Evolutionary conservation across 2,797 vertebrate genomes (phyloP).

Genomic region (Alouatta caraya): DNA sequence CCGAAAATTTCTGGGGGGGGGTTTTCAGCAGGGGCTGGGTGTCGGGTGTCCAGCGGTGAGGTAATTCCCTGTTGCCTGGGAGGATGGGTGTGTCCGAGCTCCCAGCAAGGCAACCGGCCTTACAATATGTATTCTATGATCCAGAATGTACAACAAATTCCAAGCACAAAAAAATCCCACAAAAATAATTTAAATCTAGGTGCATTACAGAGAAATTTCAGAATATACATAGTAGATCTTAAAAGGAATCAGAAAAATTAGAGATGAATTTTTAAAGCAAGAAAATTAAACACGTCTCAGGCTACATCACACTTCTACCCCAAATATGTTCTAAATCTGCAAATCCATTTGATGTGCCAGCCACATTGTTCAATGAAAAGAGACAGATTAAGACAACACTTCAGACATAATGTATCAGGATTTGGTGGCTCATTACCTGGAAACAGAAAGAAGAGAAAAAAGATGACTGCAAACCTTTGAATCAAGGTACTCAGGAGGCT

Average conservation of each 20-base stretch:
- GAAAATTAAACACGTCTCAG: not conserved
- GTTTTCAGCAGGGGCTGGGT: too few relatives aligned
- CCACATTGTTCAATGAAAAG: not conserved
- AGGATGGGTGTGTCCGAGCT: too few relatives aligned
- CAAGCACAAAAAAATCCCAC: not conserved
- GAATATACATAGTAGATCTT: not conserved
- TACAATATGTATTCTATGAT: not conserved
- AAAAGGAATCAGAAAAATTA: not conserved
- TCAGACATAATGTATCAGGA: not conserved
- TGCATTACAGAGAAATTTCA: not conserved
- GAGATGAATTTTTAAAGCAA: slow-evolving; percentile 10
- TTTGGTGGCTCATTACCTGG: not conserved
- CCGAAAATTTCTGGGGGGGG: too few relatives aligned
- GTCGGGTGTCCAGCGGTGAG: too few relatives aligned
- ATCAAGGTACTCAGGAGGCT: not conserved
- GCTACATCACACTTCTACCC: not conserved
- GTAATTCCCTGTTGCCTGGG: too few relatives aligned
- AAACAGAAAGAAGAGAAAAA: not conserved
- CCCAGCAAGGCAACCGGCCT: too few relatives aligned
- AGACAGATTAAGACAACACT: not conserved
- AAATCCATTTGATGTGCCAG: not conserved
- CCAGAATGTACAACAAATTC: not conserved
- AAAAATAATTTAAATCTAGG: not conserved
- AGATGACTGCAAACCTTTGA: not conserved
- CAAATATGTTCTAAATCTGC: not conserved